phyloP scores from a whole-genome alignment of 2,888 invertebrate genomes.

The Augiades crinisus region DNA sequence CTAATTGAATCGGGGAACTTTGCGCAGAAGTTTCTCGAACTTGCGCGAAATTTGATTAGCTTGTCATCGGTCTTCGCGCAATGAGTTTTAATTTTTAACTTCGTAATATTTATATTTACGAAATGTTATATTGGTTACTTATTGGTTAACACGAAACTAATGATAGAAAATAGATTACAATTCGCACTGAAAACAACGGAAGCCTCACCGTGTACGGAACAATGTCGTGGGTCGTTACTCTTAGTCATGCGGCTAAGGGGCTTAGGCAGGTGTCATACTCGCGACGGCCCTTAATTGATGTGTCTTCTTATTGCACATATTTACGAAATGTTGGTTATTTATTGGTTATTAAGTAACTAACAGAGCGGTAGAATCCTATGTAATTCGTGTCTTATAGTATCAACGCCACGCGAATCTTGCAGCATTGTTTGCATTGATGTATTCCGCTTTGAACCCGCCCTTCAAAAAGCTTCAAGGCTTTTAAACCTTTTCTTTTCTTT shows the following conservation, averaged over 20 bases:
- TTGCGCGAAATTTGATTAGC: conserved; percentile 70
- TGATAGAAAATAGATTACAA: neutral
- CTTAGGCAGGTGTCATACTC: neutral
- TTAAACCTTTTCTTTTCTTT: too few species aligned
- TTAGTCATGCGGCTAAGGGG: neutral
- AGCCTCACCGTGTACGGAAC: neutral
- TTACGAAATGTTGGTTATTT: too few species aligned
- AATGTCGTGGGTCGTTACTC: neutral
- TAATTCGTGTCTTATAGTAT: too few species aligned
- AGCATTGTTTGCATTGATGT: too few species aligned
- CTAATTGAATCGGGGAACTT: conserved; percentile 75
- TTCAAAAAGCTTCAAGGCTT: too few species aligned
- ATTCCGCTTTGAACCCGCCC: too few species aligned
- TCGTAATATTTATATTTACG: conserved; percentile 38
- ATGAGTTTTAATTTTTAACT: conserved; percentile 52
- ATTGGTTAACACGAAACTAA: too few species aligned
- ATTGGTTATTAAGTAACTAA: too few species aligned
- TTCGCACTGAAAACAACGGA: neutral
- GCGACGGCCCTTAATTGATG: neutral
- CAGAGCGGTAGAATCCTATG: too few species aligned
- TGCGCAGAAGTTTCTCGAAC: conserved; percentile 58
- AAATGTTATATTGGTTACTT: too few species aligned
- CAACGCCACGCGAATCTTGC: too few species aligned
- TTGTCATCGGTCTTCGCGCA: conserved; percentile 62
- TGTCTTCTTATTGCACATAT: neutral